Conservation (phyloP, 2,113 vertebrate species). For the Cinclus cinclus region DNA sequence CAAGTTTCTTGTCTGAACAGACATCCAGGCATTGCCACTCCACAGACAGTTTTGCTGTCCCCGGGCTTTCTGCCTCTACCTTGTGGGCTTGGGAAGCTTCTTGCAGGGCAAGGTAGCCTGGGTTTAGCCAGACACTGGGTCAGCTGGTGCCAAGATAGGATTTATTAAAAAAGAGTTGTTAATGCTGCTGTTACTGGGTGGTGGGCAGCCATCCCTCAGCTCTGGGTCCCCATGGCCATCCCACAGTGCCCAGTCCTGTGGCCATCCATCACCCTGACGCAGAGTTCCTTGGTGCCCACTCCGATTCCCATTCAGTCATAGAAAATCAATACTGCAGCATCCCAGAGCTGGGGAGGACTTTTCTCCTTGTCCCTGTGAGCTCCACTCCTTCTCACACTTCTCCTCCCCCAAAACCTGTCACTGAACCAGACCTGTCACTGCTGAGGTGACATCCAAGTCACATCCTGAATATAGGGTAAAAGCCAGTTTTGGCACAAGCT, state of each 20-base stretch:
- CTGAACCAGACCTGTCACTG: not conserved
- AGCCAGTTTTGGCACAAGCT: not conserved
- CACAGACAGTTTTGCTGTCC: not conserved
- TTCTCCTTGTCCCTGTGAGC: not conserved
- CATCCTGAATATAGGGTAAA: not conserved
- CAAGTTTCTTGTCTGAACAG: not conserved
- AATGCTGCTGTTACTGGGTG: not conserved
- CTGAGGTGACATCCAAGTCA: not conserved
- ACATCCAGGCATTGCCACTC: not conserved
- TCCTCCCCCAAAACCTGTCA: not conserved
- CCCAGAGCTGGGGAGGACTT: not conserved
- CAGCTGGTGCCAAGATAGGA: not conserved
- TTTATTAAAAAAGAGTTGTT: not conserved
- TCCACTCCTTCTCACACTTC: not conserved
- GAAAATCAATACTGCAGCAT: not conserved
- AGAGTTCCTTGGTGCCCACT: not conserved
- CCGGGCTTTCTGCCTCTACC: not conserved
- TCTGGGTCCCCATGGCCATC: not conserved
- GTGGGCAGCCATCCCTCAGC: not conserved
- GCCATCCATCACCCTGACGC: not conserved
- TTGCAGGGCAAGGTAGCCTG: not conserved
- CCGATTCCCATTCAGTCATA: not conserved
- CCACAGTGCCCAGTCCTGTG: accelerated
- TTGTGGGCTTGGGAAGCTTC: not conserved
- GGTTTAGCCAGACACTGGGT: not conserved